phyloP scores from a whole-genome alignment of 2,113 vertebrate species.

The Brachirus orientalis region DNA sequence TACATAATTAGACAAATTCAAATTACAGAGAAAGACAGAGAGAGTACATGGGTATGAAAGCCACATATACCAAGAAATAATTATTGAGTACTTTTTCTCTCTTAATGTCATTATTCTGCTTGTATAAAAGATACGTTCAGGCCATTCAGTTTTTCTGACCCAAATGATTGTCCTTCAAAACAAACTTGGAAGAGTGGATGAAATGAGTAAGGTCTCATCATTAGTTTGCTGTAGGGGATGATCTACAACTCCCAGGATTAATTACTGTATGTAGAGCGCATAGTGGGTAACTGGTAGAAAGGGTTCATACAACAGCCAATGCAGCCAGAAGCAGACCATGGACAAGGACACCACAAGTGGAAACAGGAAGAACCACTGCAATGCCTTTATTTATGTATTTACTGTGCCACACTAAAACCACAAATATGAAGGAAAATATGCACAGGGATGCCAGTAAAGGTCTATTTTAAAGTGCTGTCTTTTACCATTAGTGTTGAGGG shows the following conservation, averaged over 20 bases:
- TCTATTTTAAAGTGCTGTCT: conserved; percentile 52
- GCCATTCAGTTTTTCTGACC: background rate
- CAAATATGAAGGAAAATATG: conserved; percentile 75
- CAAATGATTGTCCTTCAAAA: conserved; percentile 18
- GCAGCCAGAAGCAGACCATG: conserved; percentile 62
- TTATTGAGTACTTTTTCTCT: background rate
- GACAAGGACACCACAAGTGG: conserved; percentile 77
- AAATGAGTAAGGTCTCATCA: conserved; percentile 62
- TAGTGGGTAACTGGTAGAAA: conserved; percentile 57
- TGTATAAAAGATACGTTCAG: background rate
- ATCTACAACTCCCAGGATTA: conserved; percentile 65
- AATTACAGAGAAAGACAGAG: conserved; percentile 82
- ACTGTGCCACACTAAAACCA: conserved; percentile 60
- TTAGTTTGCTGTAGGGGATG: conserved; percentile 37
- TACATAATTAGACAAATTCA: conserved; percentile 94
- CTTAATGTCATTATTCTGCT: background rate
- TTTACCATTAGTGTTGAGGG: conserved; percentile 27
- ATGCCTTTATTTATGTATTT: conserved; percentile 73
- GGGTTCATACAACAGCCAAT: conserved; percentile 50
- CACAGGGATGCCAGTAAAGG: conserved; percentile 37
- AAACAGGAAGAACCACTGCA: conserved; percentile 73
- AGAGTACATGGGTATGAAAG: conserved; percentile 7
- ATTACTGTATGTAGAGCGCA: conserved; percentile 53
- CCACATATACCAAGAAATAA: too few relatives aligned
- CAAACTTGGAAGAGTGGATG: conserved; percentile 46